Evolutionary conservation across 2,797 vertebrate species (phyloP).

Genomic region (Gephyroberyx darwinii): DNA sequence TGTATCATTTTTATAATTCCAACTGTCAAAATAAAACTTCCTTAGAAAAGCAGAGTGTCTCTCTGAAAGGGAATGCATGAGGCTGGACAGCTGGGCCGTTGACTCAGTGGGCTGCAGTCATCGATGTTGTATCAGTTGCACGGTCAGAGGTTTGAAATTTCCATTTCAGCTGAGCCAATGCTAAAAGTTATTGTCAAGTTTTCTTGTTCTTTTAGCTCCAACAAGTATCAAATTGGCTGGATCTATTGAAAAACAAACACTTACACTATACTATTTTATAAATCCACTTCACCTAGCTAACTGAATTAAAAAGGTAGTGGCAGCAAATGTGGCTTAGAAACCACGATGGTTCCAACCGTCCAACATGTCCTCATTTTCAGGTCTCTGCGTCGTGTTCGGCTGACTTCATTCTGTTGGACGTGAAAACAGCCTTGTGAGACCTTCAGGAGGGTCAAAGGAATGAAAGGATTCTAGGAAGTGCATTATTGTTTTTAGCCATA

Average conservation of each 20-base stretch:
- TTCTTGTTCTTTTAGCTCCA: neutral
- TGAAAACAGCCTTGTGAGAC: conserved; percentile 34
- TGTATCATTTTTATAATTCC: neutral
- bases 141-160: conserved; percentile 12
- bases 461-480: conserved; percentile 18
- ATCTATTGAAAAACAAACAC: conserved; percentile 13
- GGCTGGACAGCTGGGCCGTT: neutral
- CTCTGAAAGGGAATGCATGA: neutral
- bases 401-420: conserved; percentile 27
- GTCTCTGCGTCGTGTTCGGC: conserved; percentile 4
- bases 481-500: conserved; percentile 46
- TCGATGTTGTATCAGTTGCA: conserved; percentile 8
- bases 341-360: neutral
- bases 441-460: conserved; percentile 27
- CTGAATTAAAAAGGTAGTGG: neutral
- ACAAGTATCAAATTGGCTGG: neutral
- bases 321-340: neutral
- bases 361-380: conserved; percentile 4
- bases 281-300: neutral
- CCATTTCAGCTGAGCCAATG: neutral
- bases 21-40: neutral
- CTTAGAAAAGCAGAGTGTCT: neutral
- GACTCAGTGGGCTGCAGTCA: conserved; percentile 3
- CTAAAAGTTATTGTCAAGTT: neutral
- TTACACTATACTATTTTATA: neutral